Percentiles rank a stretch among this genome's conserved stretches.
Conservation (phyloP, 2,113 vertebrate species). For the Trogon melanurus region DNA sequence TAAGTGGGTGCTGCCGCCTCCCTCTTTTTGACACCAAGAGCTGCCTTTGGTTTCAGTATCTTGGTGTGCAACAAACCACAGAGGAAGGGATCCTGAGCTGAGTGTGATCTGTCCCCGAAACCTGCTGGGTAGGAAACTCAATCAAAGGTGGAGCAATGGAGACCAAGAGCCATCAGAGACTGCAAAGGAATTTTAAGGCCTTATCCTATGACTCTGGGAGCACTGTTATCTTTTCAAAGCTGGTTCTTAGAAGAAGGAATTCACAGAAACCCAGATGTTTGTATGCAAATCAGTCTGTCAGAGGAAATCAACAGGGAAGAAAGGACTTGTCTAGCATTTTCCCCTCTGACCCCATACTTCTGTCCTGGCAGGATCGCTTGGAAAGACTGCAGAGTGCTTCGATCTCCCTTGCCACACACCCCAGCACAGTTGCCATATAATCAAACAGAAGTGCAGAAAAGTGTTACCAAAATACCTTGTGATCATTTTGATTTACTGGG, state of each 20-base stretch:
- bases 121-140: not conserved
- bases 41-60: not conserved
- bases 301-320: constrained; percentile 15
- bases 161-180: not conserved
- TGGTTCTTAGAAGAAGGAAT: not conserved
- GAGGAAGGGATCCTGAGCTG: not conserved
- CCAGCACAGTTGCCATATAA: not conserved
- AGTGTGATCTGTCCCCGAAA: not conserved
- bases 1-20: not conserved
- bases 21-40: not conserved
- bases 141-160: not conserved
- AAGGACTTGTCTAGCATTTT: not conserved
- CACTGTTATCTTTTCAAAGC: not conserved
- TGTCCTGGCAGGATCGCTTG: not conserved
- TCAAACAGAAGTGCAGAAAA: not conserved
- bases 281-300: not conserved
- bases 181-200: not conserved
- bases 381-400: not conserved
- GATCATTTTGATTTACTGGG: not conserved
- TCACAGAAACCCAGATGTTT: not conserved
- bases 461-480: not conserved
- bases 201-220: not conserved
- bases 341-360: not conserved
- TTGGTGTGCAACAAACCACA: not conserved
- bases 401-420: not conserved